Percentiles rank a stretch among this genome's conserved stretches.
Conservation (phyloP, 2,888 invertebrate genomes). For the Asteroscopus sphinx region DNA sequence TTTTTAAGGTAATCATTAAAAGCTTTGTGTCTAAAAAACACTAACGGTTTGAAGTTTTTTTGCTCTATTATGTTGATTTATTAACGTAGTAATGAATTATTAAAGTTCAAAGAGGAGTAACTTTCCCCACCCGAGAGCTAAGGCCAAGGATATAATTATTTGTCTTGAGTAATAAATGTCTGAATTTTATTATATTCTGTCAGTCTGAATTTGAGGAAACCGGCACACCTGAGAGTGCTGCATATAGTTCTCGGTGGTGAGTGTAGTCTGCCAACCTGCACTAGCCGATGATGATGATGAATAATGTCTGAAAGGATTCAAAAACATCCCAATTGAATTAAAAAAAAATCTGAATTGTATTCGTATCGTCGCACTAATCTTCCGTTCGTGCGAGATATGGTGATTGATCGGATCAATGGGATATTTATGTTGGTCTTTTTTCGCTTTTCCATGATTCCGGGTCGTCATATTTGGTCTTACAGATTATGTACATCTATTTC, state of each 20-base stretch:
- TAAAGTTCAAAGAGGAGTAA: not conserved
- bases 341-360: too few species aligned
- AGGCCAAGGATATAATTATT: not conserved
- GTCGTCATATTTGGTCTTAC: not conserved
- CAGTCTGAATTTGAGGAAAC: too few species aligned
- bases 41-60: too few species aligned
- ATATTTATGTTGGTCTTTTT: not conserved
- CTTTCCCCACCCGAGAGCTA: not conserved
- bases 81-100: not conserved
- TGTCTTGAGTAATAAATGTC: not conserved
- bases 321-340: too few species aligned
- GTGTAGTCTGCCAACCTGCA: too few species aligned
- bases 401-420: conserved; percentile 10
- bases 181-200: too few species aligned
- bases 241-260: too few species aligned
- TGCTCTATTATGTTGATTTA: conserved; percentile 1
- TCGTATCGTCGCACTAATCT: not conserved
- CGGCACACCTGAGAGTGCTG: too few species aligned
- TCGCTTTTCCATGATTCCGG: not conserved
- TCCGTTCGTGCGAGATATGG: not conserved
- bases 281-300: too few species aligned
- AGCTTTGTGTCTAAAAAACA: not conserved
- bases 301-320: not conserved
- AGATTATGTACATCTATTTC: not conserved
- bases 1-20: not conserved